These are phyloP conservation scores for Cancer borealis DNA, from an alignment of 2,888 invertebrate species.

Conservation along the genomic window DNA sequence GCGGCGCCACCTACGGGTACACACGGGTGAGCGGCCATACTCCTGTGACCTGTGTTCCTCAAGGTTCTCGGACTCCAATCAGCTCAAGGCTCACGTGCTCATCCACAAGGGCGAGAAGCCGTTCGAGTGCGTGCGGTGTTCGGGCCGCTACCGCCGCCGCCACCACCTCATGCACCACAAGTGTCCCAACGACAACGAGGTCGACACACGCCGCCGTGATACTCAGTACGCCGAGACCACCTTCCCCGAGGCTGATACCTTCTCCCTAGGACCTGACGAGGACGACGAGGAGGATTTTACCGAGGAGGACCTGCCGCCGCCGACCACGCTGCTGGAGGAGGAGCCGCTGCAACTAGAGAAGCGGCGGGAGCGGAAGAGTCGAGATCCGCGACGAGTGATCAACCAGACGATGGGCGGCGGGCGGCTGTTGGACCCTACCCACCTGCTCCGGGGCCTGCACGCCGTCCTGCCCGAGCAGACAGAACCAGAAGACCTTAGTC, in stretches of 20 bases:
- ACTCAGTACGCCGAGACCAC: slow-evolving; percentile 70
- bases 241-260: slow-evolving; percentile 67
- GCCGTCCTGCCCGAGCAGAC: slow-evolving; percentile 84
- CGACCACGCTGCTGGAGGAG: slow-evolving; percentile 67
- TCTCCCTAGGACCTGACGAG: slow-evolving; percentile 78
- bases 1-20: slow-evolving; percentile 91
- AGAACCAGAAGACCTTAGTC: slow-evolving; percentile 90
- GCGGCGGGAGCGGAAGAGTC: slow-evolving; percentile 81
- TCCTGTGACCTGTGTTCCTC: slow-evolving; percentile 91
- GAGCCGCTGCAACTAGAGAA: slow-evolving; percentile 74
- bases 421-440: slow-evolving; percentile 81
- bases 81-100: slow-evolving; percentile 92
- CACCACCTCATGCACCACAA: slow-evolving; percentile 93
- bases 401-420: slow-evolving; percentile 78
- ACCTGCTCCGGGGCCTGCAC: slow-evolving; percentile 79
- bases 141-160: slow-evolving; percentile 89
- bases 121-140: slow-evolving; percentile 89
- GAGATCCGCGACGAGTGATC: slow-evolving; percentile 83
- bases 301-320: slow-evolving; percentile 78
- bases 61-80: slow-evolving; percentile 94
- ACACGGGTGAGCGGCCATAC: slow-evolving; percentile 95
- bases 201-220: slow-evolving; percentile 60
- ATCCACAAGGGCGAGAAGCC: slow-evolving; percentile 95
- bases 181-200: slow-evolving; percentile 83
- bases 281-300: slow-evolving; percentile 79